Conservation (phyloP, 1,140 invertebrate species). For the Hylaeus volcanicus region DNA sequence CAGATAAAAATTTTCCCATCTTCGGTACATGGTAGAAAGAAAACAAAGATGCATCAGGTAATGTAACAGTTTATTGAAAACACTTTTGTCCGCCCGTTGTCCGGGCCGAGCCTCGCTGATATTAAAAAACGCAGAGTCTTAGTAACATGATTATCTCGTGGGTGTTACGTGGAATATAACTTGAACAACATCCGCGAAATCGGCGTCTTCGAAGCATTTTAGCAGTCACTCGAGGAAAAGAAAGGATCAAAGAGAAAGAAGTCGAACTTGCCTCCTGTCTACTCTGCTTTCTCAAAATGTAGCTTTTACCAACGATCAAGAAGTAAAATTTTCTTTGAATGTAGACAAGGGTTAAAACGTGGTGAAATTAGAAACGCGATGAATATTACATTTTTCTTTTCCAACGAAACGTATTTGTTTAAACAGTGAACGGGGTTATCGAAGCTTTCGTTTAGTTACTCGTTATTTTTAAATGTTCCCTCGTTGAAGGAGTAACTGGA, state of each 20-base stretch:
- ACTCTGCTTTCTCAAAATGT: too few relatives aligned
- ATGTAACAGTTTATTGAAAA: slow-evolving; percentile 81
- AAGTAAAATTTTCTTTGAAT: too few relatives aligned
- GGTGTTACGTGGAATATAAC: slow-evolving; percentile 75
- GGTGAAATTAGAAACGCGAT: too few relatives aligned
- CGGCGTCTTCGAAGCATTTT: slow-evolving; percentile 28
- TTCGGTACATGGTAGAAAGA: neutral
- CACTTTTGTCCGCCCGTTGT: slow-evolving; percentile 73
- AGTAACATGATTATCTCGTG: slow-evolving; percentile 79
- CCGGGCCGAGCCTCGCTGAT: slow-evolving; percentile 76
- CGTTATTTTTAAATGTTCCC: too few relatives aligned
- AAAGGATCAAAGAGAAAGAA: neutral
- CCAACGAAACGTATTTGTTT: neutral
- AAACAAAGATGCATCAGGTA: slow-evolving; percentile 68
- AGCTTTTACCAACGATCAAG: too few relatives aligned
- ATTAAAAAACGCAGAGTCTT: slow-evolving; percentile 80
- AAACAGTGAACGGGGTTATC: neutral
- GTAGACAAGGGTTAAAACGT: too few relatives aligned
- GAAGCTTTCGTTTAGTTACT: too few relatives aligned
- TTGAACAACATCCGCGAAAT: slow-evolving; percentile 70
- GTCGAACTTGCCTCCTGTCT: too few relatives aligned
- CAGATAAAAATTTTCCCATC: too few relatives aligned
- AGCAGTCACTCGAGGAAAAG: neutral
- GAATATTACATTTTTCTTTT: neutral
- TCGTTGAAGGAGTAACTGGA: too few relatives aligned